Evolutionary conservation across 2,888 invertebrate genomes (phyloP), one percentile per base, ranked within the genome.

Genomic region (Leptinotarsa juncta): DNA sequence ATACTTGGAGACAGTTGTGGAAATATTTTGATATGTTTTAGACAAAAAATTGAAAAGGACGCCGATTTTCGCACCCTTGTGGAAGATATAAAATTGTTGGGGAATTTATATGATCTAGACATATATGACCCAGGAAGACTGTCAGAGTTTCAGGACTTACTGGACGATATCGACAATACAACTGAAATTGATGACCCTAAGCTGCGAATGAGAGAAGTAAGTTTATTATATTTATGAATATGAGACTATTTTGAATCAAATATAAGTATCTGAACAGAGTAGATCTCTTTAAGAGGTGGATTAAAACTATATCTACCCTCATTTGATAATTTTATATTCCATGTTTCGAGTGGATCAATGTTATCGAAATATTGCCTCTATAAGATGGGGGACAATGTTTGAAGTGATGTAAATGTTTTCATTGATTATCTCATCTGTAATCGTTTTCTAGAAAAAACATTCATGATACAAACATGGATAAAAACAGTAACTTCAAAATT

Each of bases 41-140:
- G 78, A 55, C 70, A 66, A 16, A 50, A 57, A 48, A 71, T 74
- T 42, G 49, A 50, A 23, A 62, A 42, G 15, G 49, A 67, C 3
- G 60, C 71, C 26, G 67, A 76, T 14, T 50, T 77, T 15, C 70
- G 71, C 3, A 65, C 70, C 26, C 48, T 77, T 60, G 42, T 81
- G 20, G 68, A 79, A 10, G 57, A 76, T 67, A 67, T 85, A n/a
- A 82, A 77, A 68, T 77, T 82, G 51, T 73, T 87, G 72, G 87
- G 86, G 2, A 81, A 82, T 68, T 74, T 86, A 10, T 85, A 85
- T 71, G 81, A 82, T 23, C 84, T 83, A 68, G 80, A 82, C 51
- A 72, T 81, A 4, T 74, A 49, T 62, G 73, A 73, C 3, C 42
- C 62, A 14, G 70, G 66, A 26, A 57, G 69, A n/a, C 77, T 81